These are phyloP conservation scores for Microcebus jonahi DNA, from an alignment of 2,113 vertebrate species.

Conservation along the genomic window DNA sequence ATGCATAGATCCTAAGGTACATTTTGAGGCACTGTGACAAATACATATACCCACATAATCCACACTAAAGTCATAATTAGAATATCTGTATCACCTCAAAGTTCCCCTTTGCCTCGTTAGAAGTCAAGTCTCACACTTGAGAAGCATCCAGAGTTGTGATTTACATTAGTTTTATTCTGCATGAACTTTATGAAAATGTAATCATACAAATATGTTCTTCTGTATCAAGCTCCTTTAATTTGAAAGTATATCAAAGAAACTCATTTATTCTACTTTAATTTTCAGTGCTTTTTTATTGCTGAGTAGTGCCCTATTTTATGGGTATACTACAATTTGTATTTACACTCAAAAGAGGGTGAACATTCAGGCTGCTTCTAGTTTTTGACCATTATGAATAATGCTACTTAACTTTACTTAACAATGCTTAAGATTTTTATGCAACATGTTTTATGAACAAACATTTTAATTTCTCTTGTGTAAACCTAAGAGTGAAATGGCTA, in stretches of 20 bases:
- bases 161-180: background rate
- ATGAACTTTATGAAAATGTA: background rate
- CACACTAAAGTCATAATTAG: background rate
- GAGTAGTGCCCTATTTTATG: background rate
- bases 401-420: background rate
- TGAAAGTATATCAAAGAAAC: background rate
- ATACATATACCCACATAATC: background rate
- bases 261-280: background rate
- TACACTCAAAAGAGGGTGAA: background rate
- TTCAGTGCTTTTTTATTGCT: background rate
- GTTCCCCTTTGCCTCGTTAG: background rate
- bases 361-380: background rate
- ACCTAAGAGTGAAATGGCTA: background rate
- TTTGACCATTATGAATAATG: background rate
- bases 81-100: background rate
- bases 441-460: background rate
- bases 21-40: background rate
- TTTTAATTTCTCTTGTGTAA: background rate
- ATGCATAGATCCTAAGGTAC: background rate
- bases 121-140: background rate
- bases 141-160: background rate
- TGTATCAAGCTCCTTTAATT: background rate
- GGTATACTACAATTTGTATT: background rate
- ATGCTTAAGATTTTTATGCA: background rate
- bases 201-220: background rate